phyloP scores from a whole-genome alignment of 1,140 invertebrate genomes.

The Conus betulinus region DNA sequence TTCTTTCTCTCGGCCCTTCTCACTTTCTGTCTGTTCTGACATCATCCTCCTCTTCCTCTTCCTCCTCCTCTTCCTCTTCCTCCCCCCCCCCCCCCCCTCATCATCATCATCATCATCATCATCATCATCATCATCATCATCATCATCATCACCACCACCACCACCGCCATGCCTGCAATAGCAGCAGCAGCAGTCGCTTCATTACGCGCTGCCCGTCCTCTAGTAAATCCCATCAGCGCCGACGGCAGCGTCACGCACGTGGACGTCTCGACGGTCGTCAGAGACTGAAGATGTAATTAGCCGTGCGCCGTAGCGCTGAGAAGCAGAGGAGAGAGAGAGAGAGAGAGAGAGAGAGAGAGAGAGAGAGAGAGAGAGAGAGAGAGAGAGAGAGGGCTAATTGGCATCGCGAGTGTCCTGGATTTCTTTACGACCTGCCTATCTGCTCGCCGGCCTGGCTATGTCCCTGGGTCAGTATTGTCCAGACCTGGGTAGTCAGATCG shows the following conservation, averaged over 20 bases:
- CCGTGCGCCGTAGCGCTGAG: neutral
- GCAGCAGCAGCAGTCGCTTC: neutral
- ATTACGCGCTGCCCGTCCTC: neutral
- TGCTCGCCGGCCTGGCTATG: too few species aligned
- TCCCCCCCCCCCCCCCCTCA: neutral
- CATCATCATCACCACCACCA: neutral
- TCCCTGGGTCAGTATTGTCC: too few species aligned
- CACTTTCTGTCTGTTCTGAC: neutral
- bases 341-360: too few species aligned
- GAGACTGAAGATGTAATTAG: neutral
- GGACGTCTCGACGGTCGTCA: neutral
- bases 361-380: too few species aligned
- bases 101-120: neutral
- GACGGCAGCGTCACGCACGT: neutral
- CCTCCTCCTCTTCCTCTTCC: neutral
- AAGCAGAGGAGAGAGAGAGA: too few species aligned
- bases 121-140: constrained; percentile 8
- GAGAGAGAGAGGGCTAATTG: too few species aligned
- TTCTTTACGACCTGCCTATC: too few species aligned
- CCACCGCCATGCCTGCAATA: too few species aligned
- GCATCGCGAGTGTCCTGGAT: too few species aligned
- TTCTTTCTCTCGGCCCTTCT: too few species aligned
- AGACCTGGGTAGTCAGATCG: too few species aligned
- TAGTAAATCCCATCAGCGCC: neutral
- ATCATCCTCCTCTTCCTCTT: neutral